phyloP scores from a whole-genome alignment of 2,888 invertebrate species.

The Cataglyphis livida region DNA sequence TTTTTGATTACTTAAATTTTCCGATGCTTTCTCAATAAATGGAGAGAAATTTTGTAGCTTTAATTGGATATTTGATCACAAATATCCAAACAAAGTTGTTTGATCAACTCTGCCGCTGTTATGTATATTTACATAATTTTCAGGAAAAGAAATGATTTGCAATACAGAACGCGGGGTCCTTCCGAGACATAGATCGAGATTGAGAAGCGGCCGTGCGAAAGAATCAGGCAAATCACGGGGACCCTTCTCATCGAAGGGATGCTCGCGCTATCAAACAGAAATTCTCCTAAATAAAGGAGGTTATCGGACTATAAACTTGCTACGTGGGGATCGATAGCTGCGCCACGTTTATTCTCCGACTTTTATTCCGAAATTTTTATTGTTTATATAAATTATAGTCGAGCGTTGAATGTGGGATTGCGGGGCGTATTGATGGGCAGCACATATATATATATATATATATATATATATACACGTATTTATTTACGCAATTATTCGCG shows the following conservation, averaged over 20 bases:
- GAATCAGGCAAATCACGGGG: constrained; percentile 79
- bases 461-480: constrained; percentile 4
- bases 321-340: constrained; percentile 61
- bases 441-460: not conserved
- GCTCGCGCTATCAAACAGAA: constrained; percentile 74
- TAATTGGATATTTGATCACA: constrained; percentile 17
- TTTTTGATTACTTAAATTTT: not conserved
- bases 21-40: not conserved
- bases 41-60: not conserved
- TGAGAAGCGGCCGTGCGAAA: constrained; percentile 76
- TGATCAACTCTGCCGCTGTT: constrained; percentile 23
- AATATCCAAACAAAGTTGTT: not conserved
- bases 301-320: constrained; percentile 72
- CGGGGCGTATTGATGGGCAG: constrained; percentile 42
- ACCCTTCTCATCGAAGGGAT: constrained; percentile 75
- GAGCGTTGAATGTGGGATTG: constrained; percentile 23
- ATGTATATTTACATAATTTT: constrained; percentile 29
- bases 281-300: constrained; percentile 74
- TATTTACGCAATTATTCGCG: constrained; percentile 52
- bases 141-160: constrained; percentile 41
- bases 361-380: constrained; percentile 44
- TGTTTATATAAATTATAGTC: constrained; percentile 53
- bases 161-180: constrained; percentile 57
- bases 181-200: constrained; percentile 65
- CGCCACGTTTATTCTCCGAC: constrained; percentile 10